Conservation (phyloP, 2,888 invertebrate species). For the Barypeithes pellucidus region DNA sequence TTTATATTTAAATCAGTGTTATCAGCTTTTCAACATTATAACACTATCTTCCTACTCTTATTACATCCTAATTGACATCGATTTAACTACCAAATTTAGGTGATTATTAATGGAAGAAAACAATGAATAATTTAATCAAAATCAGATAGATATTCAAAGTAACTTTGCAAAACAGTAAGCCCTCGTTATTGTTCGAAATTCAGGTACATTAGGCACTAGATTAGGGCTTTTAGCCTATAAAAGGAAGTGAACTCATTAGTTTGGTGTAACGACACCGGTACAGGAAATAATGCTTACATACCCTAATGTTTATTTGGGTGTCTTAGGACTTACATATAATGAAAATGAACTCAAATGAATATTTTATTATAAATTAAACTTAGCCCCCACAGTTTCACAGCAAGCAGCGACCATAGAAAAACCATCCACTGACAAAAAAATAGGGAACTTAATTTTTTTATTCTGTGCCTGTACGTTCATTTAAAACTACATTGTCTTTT, state of each 20-base stretch:
- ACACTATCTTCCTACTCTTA: not conserved
- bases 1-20: too few relatives aligned
- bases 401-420: too few relatives aligned
- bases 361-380: conserved; percentile 5
- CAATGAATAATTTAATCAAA: conserved; percentile 12
- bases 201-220: conserved; percentile 17
- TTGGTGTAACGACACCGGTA: conserved; percentile 29
- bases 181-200: conserved; percentile 20
- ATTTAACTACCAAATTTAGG: not conserved
- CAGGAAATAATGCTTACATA: conserved; percentile 26
- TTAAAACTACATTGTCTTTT: too few relatives aligned
- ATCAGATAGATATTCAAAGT: conserved; percentile 14
- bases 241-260: conserved; percentile 35
- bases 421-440: too few relatives aligned
- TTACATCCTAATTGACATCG: not conserved
- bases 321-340: conserved; percentile 7
- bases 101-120: conserved; percentile 17
- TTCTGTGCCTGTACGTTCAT: too few relatives aligned
- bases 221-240: conserved; percentile 19
- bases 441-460: too few relatives aligned
- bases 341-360: conserved; percentile 11
- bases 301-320: conserved; percentile 21
- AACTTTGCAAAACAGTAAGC: conserved; percentile 22
- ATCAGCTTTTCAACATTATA: too few relatives aligned
- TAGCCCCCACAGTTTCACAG: too few relatives aligned